Conservation (phyloP, 2,797 vertebrate species). For the Lepilemur ruficaudatus region DNA sequence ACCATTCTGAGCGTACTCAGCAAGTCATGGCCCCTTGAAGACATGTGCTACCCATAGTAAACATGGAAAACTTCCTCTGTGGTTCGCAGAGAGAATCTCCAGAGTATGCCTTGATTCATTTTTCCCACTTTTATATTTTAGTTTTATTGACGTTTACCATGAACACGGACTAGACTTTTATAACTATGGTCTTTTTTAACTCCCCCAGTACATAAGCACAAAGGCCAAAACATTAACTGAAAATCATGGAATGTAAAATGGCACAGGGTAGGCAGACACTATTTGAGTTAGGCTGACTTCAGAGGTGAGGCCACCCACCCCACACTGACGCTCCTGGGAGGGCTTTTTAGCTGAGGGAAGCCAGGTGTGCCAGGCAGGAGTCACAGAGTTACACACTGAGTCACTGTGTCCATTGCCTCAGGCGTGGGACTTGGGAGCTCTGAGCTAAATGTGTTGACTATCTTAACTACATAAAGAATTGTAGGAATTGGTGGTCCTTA, state of each 20-base stretch:
- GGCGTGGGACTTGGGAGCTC: background rate
- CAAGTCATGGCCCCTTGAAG: background rate
- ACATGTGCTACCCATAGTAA: background rate
- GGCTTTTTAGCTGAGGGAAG: background rate
- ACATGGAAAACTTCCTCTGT: background rate
- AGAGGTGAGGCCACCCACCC: background rate
- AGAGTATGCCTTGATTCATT: background rate
- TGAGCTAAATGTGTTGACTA: background rate
- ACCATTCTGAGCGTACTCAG: background rate
- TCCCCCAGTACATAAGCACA: background rate
- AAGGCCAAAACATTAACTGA: background rate
- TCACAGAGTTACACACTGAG: background rate
- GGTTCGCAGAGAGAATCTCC: background rate
- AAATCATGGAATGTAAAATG: background rate
- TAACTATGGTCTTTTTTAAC: background rate
- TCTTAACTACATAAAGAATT: background rate
- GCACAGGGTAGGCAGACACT: background rate
- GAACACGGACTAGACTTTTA: background rate
- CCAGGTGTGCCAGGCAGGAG: accelerated
- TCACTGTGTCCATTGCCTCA: background rate
- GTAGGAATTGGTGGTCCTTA: background rate
- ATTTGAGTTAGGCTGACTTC: background rate
- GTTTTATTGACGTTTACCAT: background rate
- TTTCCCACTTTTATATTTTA: background rate
- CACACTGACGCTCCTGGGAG: background rate